A percentile compares a stretch with the other conserved stretches of the same genome.
Evolutionary conservation across 2,888 invertebrate genomes (phyloP).

Genomic region (Stramonita haemastoma): DNA sequence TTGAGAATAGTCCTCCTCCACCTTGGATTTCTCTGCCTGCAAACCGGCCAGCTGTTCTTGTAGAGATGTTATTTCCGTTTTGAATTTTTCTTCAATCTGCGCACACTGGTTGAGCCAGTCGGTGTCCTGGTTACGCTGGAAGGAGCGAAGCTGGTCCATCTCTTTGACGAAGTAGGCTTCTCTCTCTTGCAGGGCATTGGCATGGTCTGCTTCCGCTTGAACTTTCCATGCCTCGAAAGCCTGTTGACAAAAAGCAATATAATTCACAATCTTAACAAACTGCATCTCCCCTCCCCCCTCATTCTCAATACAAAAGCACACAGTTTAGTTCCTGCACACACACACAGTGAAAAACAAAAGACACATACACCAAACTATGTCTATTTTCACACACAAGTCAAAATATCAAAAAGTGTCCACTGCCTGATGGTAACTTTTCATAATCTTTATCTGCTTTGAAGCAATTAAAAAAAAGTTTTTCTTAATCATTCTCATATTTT

Average conservation of each 20-base stretch:
- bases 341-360: too few relatives aligned
- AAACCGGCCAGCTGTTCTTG: constrained; percentile 58
- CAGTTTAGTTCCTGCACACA: too few relatives aligned
- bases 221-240: constrained; percentile 65
- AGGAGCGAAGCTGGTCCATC: constrained; percentile 63
- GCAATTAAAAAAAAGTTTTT: too few relatives aligned
- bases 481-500: too few relatives aligned
- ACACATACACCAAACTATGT: too few relatives aligned
- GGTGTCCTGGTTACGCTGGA: constrained; percentile 60
- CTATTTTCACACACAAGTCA: too few relatives aligned
- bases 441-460: too few relatives aligned
- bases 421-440: too few relatives aligned
- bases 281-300: too few relatives aligned
- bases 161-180: constrained; percentile 66
- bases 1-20: constrained; percentile 71
- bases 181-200: constrained; percentile 64
- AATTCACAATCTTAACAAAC: background rate
- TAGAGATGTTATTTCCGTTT: constrained; percentile 63
- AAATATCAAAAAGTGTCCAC: too few relatives aligned
- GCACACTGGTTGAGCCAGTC: constrained; percentile 66
- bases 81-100: constrained; percentile 67
- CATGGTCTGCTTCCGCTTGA: constrained; percentile 65
- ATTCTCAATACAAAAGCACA: too few relatives aligned
- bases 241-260: background rate
- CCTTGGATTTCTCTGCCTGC: constrained; percentile 62